These are phyloP conservation scores for fruit fly (Drosophila melanogaster) DNA, from an alignment of 1,140 invertebrate genomes.

Conservation along the genomic window Release_6_plus_ISO1_MT NT_033779.5:6248501-6249000, in stretches of 20 bases:
- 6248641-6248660: no score
- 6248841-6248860: slow-evolving; percentile 38
- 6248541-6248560: no score
- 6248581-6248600: no score
- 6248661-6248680: no score
- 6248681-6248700: background rate
- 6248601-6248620: no score
- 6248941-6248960: slow-evolving; percentile 64
- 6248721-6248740: background rate
- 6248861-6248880: slow-evolving; percentile 66
- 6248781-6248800: background rate
- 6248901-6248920: slow-evolving; percentile 33
- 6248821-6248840: slow-evolving; percentile 26
- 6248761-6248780: slow-evolving; percentile 35
- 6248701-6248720: background rate
- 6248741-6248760: slow-evolving; percentile 6
- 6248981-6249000: slow-evolving; percentile 1
- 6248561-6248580: no score
- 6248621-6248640: no score
- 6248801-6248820: background rate
- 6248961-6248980: slow-evolving; percentile 59
- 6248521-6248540: no score
- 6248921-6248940: slow-evolving; percentile 77
- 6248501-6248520: no score
- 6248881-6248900: slow-evolving; percentile 18